A percentile compares a stretch with the other conserved stretches of the same genome.
Evolutionary conservation across 2,113 vertebrate species (phyloP).

Genomic region (Paradoxurus hermaphroditus): DNA sequence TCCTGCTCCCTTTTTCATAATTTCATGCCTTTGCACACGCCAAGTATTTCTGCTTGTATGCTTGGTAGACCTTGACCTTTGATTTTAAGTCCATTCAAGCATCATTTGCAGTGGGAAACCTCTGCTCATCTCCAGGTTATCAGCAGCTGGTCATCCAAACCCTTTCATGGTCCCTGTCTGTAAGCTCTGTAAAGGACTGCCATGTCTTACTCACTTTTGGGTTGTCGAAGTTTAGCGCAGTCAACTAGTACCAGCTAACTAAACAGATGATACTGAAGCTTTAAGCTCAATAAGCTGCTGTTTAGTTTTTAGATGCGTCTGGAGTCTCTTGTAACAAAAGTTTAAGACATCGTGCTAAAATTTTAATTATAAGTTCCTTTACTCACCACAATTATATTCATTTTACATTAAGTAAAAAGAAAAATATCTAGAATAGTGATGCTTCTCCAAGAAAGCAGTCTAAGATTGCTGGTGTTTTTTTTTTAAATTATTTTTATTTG

Average conservation of each 20-base stretch:
- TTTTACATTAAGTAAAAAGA: conserved; percentile 75
- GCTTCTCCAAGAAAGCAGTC: conserved; percentile 68
- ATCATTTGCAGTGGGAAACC: background rate
- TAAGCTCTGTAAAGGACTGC: background rate
- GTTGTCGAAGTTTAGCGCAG: background rate
- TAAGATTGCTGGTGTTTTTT: background rate
- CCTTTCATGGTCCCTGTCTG: background rate
- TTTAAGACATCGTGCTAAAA: conserved; percentile 64
- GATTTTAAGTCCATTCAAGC: background rate
- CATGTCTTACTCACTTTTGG: background rate
- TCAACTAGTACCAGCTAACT: background rate
- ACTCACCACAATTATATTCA: conserved; percentile 72
- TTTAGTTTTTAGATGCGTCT: background rate
- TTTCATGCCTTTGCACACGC: background rate
- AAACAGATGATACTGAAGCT: background rate
- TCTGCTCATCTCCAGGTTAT: background rate
- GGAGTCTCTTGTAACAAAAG: conserved; percentile 47
- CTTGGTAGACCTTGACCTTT: background rate
- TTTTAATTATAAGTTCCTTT: conserved; percentile 77
- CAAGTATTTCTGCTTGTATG: background rate
- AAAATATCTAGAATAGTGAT: conserved; percentile 65
- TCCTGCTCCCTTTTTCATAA: background rate
- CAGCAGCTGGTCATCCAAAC: background rate
- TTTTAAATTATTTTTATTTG: conserved; percentile 71
- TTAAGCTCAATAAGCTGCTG: background rate